Conservation (phyloP, 2,113 vertebrate species). For the Nicator chloris region DNA sequence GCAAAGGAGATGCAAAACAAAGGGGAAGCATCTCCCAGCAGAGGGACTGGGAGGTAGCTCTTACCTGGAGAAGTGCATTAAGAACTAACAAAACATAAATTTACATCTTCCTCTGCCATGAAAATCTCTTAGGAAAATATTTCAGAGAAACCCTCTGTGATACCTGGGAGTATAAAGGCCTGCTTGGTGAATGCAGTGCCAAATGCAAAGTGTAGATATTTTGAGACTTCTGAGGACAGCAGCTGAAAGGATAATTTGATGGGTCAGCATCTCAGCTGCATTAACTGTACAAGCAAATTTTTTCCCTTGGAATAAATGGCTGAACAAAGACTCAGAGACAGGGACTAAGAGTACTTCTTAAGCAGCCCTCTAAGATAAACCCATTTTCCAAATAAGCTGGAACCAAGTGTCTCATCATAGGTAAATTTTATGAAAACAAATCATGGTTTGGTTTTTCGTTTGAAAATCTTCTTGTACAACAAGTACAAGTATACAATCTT, state of each 20-base stretch:
- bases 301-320: not conserved
- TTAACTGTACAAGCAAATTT: not conserved
- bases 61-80: not conserved
- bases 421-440: not conserved
- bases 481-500: not conserved
- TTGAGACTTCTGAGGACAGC: not conserved
- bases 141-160: not conserved
- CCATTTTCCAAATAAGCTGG: not conserved
- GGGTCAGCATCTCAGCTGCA: slow-evolving; percentile 17
- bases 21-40: not conserved
- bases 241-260: slow-evolving; percentile 2
- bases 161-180: not conserved
- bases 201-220: not conserved
- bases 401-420: not conserved
- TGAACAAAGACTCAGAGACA: not conserved
- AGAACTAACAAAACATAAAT: not conserved
- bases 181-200: not conserved
- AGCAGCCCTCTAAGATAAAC: not conserved
- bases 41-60: not conserved
- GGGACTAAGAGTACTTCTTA: not conserved
- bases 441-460: not conserved
- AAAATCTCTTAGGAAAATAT: not conserved
- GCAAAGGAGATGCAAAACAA: not conserved
- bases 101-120: not conserved
- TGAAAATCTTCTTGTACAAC: not conserved